Evolutionary conservation across 2,113 vertebrate genomes (phyloP), one percentile per base, ranked within the genome.

Genomic region (Mionectes macconnelli): DNA sequence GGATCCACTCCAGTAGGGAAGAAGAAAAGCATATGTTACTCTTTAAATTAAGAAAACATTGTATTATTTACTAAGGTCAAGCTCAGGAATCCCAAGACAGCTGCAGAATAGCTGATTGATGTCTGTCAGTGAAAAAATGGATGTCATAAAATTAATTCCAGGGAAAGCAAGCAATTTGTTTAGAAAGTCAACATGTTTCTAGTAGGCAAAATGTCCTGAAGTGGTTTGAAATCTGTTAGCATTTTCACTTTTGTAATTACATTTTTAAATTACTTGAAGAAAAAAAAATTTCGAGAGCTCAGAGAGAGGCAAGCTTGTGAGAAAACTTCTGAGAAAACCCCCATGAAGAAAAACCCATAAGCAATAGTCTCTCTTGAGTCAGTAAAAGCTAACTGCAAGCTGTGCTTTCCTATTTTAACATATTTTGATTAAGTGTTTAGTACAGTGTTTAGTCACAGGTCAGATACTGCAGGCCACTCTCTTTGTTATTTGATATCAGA

Each of bases 41-140:
- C 74, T 93, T 87, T 74, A 87, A 66, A 83, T 89, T 77, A 89
- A 80, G 77, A 89, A 94, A 95, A 81, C 8, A 1, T 73, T 84
- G 60, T 62, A 57, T 89, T 84, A 84, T 93, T 95, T 93, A 85
- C 93, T 94, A 90, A 93, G 94, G 93, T 96, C 91, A 91, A 92
- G 47, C 70, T 88, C 80, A 78, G 77, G 81, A 92, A 80, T 74
- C 56, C 66, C 6, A 17, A 87, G 67, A 93, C 62, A 94, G 88
- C 79, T 89, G 91, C 70, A 89, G 52, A 93, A 90, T 75, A 70
- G 76, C 52, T 76, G 39, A 56, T 92, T 88, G 75, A 86, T 50
- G 1, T 68, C 57, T 90, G 59, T 90, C 93, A 95, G 45, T 64
- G 56, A 23, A 80, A 86, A 95, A 92, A 92, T 60, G 25, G 85